Base-by-base conservation (phyloP, 2,888 invertebrate genomes). In the Altica lythri region DNA sequence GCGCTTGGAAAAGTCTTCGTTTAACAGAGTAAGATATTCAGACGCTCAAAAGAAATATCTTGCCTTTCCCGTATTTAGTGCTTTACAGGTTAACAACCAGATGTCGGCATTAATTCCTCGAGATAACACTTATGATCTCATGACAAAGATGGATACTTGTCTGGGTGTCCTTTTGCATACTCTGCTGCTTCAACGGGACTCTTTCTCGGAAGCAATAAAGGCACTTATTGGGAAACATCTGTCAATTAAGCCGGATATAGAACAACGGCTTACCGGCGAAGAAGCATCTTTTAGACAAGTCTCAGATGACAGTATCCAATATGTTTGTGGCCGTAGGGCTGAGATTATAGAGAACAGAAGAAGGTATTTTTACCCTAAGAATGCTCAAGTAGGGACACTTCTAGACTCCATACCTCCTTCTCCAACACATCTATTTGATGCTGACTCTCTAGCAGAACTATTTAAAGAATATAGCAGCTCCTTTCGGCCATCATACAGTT, bases 391-490 rank as follows among this genome's bases (percentile, higher is more conserved):
- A 8, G 44, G 29, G 2, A 32, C 37, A 17, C 13, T 45, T 10
- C 16, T 52, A 4, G 45, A 52, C 16, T 12, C 34, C 17, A 52
- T 52, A 30, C 52, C 45, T 4, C 46, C 45, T 22, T 52, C 52
- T 12, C 10, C 46, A 2, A 46, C 53, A 12, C 46, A 53, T 37
- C 29, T 53, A 9, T 53, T 53, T 46, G 19, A 35, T 10, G 40
- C 38, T 3, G 32, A 30, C 10, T 8, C 53, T 14, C 14, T 53
- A 13, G 19, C 47, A 14, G 48, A 56, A 2, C 17, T 53, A 1
- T 35, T 43, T 45, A 53, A 48, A 56, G 48, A 56, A 34, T 34
- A 56, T 44, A 34, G 53, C 45, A 22, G 22, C 2, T 40, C 14
- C 32, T 51, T 55, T 45, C 27, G 38, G 4, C 14, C 14, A 25